These are phyloP conservation scores for Tiliacea aurago DNA, from an alignment of 2,888 invertebrate species.

Conservation along the genomic window DNA sequence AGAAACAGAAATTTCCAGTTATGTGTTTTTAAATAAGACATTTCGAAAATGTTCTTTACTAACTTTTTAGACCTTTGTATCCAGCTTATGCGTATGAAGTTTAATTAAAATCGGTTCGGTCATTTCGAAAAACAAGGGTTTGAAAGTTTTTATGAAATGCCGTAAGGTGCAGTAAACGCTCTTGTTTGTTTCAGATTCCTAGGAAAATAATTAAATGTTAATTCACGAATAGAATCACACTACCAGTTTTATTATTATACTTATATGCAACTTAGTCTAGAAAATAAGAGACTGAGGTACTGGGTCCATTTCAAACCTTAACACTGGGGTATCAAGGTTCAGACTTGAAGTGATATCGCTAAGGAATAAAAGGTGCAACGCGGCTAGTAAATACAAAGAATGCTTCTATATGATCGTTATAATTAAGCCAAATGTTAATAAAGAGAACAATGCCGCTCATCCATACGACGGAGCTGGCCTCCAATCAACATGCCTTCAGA, in stretches of 20 bases:
- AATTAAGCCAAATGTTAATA: slow-evolving; percentile 83
- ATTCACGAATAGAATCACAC: slow-evolving; percentile 43
- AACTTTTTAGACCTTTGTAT: too few species aligned
- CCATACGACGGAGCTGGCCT: slow-evolving; percentile 68
- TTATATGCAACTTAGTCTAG: slow-evolving; percentile 32
- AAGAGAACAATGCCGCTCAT: slow-evolving; percentile 80
- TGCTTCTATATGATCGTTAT: slow-evolving; percentile 74
- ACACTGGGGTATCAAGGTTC: slow-evolving; percentile 20
- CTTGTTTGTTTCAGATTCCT: slow-evolving; percentile 22
- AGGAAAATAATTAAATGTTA: slow-evolving; percentile 48
- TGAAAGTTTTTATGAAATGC: too few species aligned
- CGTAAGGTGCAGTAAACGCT: too few species aligned
- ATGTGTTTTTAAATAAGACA: too few species aligned
- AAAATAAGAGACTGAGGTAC: slow-evolving; percentile 9
- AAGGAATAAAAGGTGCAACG: slow-evolving; percentile 63
- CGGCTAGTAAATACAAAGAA: slow-evolving; percentile 65
- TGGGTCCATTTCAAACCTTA: slow-evolving; percentile 28
- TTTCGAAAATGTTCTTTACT: too few species aligned
- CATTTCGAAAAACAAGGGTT: too few species aligned
- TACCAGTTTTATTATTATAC: slow-evolving; percentile 20
- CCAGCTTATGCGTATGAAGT: too few species aligned
- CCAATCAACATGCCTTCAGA: slow-evolving; percentile 85
- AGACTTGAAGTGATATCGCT: slow-evolving; percentile 36
- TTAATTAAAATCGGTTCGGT: too few species aligned
- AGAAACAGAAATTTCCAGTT: too few species aligned